Percentiles rank a stretch among this genome's conserved stretches.
Evolutionary conservation across 2,113 vertebrate genomes (phyloP).

Genomic region (Odobenus rosmarus): DNA sequence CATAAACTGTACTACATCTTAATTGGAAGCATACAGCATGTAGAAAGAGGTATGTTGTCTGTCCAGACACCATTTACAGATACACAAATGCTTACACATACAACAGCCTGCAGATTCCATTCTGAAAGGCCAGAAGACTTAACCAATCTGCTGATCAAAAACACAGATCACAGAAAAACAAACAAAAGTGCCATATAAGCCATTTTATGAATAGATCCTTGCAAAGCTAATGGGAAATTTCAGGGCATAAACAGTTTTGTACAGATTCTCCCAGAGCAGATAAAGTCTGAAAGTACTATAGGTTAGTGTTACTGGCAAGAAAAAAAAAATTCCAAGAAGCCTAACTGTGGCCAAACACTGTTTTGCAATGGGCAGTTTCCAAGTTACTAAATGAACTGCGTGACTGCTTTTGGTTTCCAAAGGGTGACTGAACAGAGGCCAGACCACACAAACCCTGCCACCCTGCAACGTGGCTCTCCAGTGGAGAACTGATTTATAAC

Average conservation of each 20-base stretch:
- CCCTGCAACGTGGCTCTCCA: not conserved
- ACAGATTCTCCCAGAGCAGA: not conserved
- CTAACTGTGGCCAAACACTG: not conserved
- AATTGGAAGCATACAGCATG: not conserved
- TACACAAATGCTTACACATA: not conserved
- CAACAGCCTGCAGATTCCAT: not conserved
- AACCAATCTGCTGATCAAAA: not conserved
- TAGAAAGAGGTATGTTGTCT: not conserved
- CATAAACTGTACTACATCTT: not conserved
- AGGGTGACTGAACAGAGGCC: not conserved
- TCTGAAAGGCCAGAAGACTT: not conserved
- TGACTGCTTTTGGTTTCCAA: slow-evolving; percentile 35
- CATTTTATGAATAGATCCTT: slow-evolving; percentile 23
- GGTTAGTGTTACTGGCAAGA: not conserved
- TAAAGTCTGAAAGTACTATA: not conserved
- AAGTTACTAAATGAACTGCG: not conserved
- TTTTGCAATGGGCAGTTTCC: not conserved
- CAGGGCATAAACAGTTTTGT: not conserved
- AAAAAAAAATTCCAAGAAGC: not conserved
- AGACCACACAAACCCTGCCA: not conserved
- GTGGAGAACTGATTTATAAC: not conserved
- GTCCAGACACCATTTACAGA: not conserved
- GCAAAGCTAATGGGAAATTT: not conserved
- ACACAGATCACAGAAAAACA: not conserved
- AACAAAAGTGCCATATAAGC: not conserved